Percentiles rank a stretch among this genome's conserved stretches.
Evolutionary conservation across 1,140 invertebrate genomes (phyloP).

Genomic region (Drosophila mayri): DNA sequence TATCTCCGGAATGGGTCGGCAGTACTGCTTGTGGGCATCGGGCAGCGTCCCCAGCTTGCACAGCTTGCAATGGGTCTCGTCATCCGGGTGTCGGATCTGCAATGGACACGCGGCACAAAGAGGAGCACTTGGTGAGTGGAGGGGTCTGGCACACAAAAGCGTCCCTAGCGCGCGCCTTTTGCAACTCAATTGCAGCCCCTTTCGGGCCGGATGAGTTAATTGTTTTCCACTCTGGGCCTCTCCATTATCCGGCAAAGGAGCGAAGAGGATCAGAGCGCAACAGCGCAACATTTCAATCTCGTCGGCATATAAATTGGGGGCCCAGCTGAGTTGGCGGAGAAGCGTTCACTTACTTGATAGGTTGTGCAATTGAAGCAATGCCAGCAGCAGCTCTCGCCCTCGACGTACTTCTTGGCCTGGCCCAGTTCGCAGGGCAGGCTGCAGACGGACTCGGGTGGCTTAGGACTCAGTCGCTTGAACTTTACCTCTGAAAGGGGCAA

Average conservation of each 20-base stretch:
- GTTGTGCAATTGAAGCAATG: conserved; percentile 97
- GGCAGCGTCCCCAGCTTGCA: conserved; percentile 94
- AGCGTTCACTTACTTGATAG: conserved; percentile 90
- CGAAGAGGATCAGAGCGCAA: conserved; percentile 12
- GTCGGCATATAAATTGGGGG: conserved; percentile 67
- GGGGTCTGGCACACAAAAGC: conserved; percentile 6
- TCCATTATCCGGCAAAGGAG: conserved; percentile 13
- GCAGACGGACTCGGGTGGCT: conserved; percentile 94
- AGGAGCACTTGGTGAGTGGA: conserved; percentile 18
- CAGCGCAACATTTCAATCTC: conserved; percentile 58
- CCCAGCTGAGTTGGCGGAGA: conserved; percentile 37
- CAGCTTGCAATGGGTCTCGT: conserved; percentile 93
- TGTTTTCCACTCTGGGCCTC: conserved; percentile 18
- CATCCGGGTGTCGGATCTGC: conserved; percentile 91
- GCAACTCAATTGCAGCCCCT: conserved; percentile 43
- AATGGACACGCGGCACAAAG: conserved; percentile 22
- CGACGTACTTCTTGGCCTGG: conserved; percentile 96
- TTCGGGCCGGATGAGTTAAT: conserved; percentile 33
- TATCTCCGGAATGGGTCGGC: conserved; percentile 92
- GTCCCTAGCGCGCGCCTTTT: neutral
- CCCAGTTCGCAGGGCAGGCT: conserved; percentile 93
- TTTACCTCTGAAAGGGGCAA: conserved; percentile 88
- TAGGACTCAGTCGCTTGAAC: conserved; percentile 90
- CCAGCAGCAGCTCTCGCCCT: conserved; percentile 97
- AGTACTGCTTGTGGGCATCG: conserved; percentile 89